These are phyloP conservation scores for Otocyon megalotis DNA, from an alignment of 2,113 vertebrate genomes.

Conservation along the genomic window DNA sequence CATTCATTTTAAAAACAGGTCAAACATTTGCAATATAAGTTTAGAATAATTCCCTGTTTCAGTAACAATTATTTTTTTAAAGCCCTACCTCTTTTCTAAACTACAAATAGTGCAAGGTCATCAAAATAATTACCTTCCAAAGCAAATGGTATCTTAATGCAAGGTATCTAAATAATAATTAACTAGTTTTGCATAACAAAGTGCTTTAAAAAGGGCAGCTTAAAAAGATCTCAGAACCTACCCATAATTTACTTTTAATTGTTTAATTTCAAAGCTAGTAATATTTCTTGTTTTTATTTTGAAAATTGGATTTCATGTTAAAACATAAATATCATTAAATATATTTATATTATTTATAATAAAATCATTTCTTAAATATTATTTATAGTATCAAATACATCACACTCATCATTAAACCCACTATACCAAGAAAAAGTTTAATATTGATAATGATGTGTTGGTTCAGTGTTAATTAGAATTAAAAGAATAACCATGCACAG, in stretches of 20 bases:
- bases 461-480: neutral
- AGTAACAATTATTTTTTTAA: neutral
- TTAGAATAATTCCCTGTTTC: neutral
- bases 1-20: neutral
- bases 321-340: neutral
- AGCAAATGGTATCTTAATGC: neutral
- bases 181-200: neutral
- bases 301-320: neutral
- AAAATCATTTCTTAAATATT: neutral
- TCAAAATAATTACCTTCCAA: neutral
- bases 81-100: neutral
- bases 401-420: neutral
- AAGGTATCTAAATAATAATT: neutral
- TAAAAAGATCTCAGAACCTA: neutral
- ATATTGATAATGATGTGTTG: neutral
- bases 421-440: neutral
- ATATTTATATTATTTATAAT: no score
- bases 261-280: neutral
- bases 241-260: neutral
- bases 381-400: neutral
- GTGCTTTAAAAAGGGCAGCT: neutral
- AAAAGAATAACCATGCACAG: neutral
- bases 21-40: neutral
- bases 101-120: neutral
- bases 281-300: constrained; percentile 22